Evolutionary conservation across 1,140 invertebrate species (phyloP), one percentile per base, ranked within the genome.

Genomic region (Ceratoteleas bidentatus): DNA sequence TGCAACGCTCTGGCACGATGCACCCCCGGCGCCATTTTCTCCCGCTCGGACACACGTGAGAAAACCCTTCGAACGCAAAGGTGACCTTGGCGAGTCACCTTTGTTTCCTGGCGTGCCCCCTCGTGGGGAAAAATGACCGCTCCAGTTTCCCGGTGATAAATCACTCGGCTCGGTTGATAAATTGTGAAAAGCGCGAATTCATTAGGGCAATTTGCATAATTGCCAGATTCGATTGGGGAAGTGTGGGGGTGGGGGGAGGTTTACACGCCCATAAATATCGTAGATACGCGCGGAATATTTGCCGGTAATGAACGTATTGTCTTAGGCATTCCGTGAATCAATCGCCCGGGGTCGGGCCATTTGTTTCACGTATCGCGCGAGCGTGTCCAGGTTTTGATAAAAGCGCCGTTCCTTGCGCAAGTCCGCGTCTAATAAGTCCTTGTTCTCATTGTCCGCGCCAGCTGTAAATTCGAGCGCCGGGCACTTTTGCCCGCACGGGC

Each of bases 31-130:
- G 49, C 78, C 81, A 81, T 81, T 79, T 81, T 77, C 73, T 65
- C 15, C 53, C 24, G 66, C 66, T 47, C 56, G 78, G 62, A 81
- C 75, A 82, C 64, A 83, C 75, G 84, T 85, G 84, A 84, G 84
- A 85, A 85, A 74, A 80, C 75, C 81, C 75, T 76, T 72, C 69
- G 70, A 77, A 69, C 56, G 10, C 65, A n/a, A n/a, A n/a, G n/a
- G 70, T 14, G 58, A 77, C 74, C 64, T 77, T 77, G 64, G 52
- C 34, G n/a, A 15, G 14, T 32, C 15, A 58, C 58, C 65, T 78
- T 69, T 53, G 58, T 70, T 77, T 69, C 33, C 52, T 50, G 45
- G 11, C 45, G 6, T 0, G 38, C 58, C 16, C 24, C 15, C 45
- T 34, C 34, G n/a, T n/a, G n/a, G n/a, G n/a, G n/a, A n/a, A n/a